phyloP scores from a whole-genome alignment of 2,888 invertebrate species.

The Pseudococcus viburni region DNA sequence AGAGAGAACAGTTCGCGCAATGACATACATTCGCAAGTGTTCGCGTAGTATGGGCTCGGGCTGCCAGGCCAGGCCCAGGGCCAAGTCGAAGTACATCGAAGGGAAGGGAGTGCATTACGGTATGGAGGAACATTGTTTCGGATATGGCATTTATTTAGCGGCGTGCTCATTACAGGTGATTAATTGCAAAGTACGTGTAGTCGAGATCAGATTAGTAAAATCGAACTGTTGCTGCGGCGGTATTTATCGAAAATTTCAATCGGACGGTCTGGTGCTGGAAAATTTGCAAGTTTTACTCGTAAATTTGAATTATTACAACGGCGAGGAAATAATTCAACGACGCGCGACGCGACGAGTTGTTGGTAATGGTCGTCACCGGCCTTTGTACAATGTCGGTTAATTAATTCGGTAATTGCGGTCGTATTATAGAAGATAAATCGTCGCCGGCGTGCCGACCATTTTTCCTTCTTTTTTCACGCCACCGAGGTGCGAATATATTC shows the following conservation, averaged over 20 bases:
- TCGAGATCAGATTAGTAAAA: conserved; percentile 26
- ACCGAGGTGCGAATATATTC: conserved; percentile 17
- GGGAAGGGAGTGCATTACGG: not conserved
- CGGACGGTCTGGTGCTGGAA: not conserved
- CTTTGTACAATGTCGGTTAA: conserved; percentile 36
- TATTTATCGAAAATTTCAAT: not conserved
- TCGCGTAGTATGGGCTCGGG: not conserved
- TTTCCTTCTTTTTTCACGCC: not conserved
- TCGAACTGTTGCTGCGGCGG: conserved; percentile 12
- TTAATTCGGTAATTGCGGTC: conserved; percentile 35
- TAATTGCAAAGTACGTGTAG: not conserved
- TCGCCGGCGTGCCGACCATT: not conserved
- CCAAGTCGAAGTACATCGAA: not conserved
- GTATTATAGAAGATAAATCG: conserved; percentile 42
- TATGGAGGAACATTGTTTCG: not conserved
- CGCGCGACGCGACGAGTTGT: not conserved
- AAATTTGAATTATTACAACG: conserved; percentile 35
- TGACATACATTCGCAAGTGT: conserved; percentile 1
- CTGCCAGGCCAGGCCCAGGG: not conserved
- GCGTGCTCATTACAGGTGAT: conserved; percentile 31
- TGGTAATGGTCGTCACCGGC: conserved; percentile 9
- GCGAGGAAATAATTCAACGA: conserved; percentile 4
- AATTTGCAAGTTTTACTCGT: conserved; percentile 20
- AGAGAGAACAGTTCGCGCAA: not conserved
- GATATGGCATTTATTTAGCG: not conserved